Percentiles rank a stretch among this genome's conserved stretches.
Conservation (phyloP, 2,888 invertebrate genomes). For the Anthoptus insignis region DNA sequence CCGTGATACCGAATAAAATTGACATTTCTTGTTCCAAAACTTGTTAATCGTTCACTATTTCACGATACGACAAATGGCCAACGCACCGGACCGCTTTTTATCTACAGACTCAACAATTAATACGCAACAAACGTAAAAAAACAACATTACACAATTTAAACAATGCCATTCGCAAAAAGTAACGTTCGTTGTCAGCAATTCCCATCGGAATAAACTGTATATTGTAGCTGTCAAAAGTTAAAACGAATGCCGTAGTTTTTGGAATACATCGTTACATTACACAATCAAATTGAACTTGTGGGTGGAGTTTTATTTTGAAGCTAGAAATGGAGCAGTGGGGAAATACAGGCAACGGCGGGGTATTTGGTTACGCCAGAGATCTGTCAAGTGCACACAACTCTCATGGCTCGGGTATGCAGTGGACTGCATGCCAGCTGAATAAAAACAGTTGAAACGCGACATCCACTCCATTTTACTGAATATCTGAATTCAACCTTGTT, state of each 20-base stretch:
- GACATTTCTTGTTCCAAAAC: background rate
- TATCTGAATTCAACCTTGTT: background rate
- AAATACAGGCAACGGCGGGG: slow-evolving; percentile 17
- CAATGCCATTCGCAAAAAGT: slow-evolving; percentile 26
- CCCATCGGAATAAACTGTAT: slow-evolving; percentile 1
- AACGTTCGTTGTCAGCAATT: slow-evolving; percentile 10
- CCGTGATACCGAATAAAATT: too few species aligned
- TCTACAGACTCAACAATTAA: slow-evolving; percentile 13
- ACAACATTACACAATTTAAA: slow-evolving; percentile 15
- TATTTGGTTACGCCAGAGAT: slow-evolving; percentile 19
- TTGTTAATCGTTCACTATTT: background rate
- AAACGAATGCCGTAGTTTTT: background rate
- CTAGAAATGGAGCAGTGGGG: slow-evolving; percentile 13
- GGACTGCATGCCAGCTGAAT: slow-evolving; percentile 15
- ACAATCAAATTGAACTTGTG: background rate
- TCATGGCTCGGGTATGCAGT: slow-evolving; percentile 18
- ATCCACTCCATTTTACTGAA: background rate
- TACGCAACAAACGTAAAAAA: slow-evolving; percentile 20
- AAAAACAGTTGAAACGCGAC: background rate
- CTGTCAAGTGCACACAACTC: slow-evolving; percentile 28
- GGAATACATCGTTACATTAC: background rate
- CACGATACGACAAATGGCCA: background rate
- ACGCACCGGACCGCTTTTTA: slow-evolving; percentile 10
- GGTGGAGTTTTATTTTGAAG: slow-evolving; percentile 3
- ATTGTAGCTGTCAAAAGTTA: background rate